Evolutionary conservation across 1,140 invertebrate species (phyloP).

Genomic region (Tigriopus japonicus): DNA sequence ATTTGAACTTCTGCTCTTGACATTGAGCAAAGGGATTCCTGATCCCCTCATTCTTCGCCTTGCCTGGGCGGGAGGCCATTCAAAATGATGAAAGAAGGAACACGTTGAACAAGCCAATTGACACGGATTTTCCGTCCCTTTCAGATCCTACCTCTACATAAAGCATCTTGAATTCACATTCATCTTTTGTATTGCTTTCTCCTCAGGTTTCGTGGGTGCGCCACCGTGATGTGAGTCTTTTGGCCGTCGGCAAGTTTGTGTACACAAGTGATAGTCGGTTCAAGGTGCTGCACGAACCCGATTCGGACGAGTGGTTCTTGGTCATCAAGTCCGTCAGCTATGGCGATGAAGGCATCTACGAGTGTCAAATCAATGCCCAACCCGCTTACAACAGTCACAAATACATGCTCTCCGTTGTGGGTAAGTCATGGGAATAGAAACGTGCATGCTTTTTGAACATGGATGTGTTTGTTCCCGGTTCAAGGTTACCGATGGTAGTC

Average conservation of each 20-base stretch:
- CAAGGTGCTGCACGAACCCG: constrained; percentile 24
- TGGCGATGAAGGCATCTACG: constrained; percentile 47
- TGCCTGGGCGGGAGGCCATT: too few relatives aligned
- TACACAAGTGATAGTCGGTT: constrained; percentile 53
- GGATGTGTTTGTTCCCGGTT: too few relatives aligned
- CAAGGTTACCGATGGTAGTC: too few relatives aligned
- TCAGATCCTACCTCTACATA: too few relatives aligned
- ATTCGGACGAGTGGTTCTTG: constrained; percentile 42
- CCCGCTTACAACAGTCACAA: constrained; percentile 57
- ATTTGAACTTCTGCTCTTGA: too few relatives aligned
- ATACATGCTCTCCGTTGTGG: constrained; percentile 67
- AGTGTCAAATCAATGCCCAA: constrained; percentile 61
- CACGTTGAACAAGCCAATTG: too few relatives aligned
- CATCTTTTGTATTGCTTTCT: background rate
- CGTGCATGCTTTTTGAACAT: too few relatives aligned
- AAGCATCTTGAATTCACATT: too few relatives aligned
- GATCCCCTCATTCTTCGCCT: too few relatives aligned
- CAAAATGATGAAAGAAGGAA: too few relatives aligned
- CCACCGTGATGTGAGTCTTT: constrained; percentile 46
- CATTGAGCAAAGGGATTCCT: too few relatives aligned
- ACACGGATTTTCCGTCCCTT: too few relatives aligned
- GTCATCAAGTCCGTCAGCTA: constrained; percentile 40
- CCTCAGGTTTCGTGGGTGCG: constrained; percentile 56
- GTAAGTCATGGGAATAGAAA: constrained; percentile 34
- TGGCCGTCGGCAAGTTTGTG: constrained; percentile 42